Conservation (phyloP, 2,797 vertebrate genomes). For the Meriones psammophilus region DNA sequence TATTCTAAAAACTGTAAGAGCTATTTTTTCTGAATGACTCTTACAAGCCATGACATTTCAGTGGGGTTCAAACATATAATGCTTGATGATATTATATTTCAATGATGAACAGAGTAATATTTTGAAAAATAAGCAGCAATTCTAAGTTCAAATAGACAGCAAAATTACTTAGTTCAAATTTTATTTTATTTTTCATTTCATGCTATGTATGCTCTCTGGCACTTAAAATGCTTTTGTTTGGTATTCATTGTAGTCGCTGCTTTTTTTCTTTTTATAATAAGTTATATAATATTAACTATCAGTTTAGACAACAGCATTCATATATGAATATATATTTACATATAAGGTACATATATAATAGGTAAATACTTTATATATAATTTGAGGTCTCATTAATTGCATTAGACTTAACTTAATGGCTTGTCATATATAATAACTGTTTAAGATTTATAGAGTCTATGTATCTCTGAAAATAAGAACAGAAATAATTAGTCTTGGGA, state of each 20-base stretch:
- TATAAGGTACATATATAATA: not conserved
- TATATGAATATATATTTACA: not conserved
- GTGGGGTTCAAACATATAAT: not conserved
- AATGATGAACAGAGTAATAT: not conserved
- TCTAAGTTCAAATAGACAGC: not conserved
- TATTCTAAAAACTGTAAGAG: not conserved
- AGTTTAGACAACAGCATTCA: not conserved
- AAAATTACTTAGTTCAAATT: constrained; percentile 42
- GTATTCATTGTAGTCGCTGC: not conserved
- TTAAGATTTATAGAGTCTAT: constrained; percentile 3
- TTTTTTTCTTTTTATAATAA: not conserved
- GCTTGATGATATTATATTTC: not conserved
- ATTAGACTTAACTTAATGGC: not conserved
- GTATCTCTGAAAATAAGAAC: constrained; percentile 55
- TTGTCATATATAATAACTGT: constrained; percentile 21
- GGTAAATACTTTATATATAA: not conserved
- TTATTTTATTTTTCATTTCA: constrained; percentile 5
- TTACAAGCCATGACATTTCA: not conserved
- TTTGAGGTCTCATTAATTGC: not conserved
- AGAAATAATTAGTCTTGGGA: constrained; percentile 53
- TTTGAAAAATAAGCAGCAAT: not conserved
- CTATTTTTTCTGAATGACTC: constrained; percentile 36
- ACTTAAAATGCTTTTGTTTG: not conserved
- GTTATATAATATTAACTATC: constrained; percentile 31
- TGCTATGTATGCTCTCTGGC: not conserved